Evolutionary conservation across 2,113 vertebrate species (phyloP).

Genomic region (Labrus mixtus): DNA sequence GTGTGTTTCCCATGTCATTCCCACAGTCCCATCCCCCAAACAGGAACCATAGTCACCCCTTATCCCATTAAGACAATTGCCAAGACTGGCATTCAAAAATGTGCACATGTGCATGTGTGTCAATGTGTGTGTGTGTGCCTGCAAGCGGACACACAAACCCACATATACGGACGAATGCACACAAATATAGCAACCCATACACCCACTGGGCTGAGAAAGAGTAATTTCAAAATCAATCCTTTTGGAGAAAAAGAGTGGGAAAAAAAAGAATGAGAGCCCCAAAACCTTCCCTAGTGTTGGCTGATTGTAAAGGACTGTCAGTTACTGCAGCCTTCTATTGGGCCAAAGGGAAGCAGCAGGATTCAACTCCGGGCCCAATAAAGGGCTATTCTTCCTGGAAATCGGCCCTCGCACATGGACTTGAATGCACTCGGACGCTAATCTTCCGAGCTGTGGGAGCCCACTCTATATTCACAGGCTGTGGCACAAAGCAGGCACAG

Average conservation of each 20-base stretch:
- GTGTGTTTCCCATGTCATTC: conserved; percentile 80
- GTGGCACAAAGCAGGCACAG: conserved; percentile 75
- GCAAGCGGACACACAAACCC: conserved; percentile 18
- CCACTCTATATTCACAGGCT: conserved; percentile 84
- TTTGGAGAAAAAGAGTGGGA: conserved; percentile 68
- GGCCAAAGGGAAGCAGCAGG: conserved; percentile 85
- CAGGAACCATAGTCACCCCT: conserved; percentile 80
- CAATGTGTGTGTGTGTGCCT: neutral
- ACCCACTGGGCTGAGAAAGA: conserved; percentile 56
- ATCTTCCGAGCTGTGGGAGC: conserved; percentile 84
- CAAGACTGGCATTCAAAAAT: conserved; percentile 79
- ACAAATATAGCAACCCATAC: conserved; percentile 53
- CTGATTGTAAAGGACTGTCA: conserved; percentile 84
- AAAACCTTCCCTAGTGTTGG: conserved; percentile 83
- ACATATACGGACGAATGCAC: conserved; percentile 49
- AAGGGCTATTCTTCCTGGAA: conserved; percentile 88
- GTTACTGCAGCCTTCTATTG: conserved; percentile 82
- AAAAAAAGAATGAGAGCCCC: conserved; percentile 58
- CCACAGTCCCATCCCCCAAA: conserved; percentile 78
- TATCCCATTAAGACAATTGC: conserved; percentile 81
- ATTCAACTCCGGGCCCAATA: conserved; percentile 88
- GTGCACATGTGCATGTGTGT: conserved; percentile 31
- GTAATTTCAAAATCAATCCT: conserved; percentile 83
- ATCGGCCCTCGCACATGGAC: conserved; percentile 82
- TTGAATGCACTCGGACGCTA: conserved; percentile 81